A percentile compares a stretch with the other conserved stretches of the same genome.
Evolutionary conservation across 2,113 vertebrate species (phyloP).

Genomic region (Motacilla tschutschensis): DNA sequence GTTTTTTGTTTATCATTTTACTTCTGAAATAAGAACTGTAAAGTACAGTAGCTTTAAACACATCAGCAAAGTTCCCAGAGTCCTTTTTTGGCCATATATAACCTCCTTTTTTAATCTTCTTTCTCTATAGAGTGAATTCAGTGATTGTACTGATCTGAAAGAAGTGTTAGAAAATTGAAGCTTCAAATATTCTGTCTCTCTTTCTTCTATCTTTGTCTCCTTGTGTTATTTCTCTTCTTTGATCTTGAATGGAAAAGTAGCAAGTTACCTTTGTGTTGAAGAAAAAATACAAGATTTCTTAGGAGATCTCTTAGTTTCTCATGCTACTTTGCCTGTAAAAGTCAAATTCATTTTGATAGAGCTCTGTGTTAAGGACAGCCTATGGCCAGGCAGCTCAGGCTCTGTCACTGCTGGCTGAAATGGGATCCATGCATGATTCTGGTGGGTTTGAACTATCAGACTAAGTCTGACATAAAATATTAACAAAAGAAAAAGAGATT

Average conservation of each 20-base stretch:
- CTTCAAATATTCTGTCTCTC: slow-evolving; percentile 13
- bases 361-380: not conserved
- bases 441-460: not conserved
- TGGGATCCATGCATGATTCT: not conserved
- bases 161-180: slow-evolving; percentile 3
- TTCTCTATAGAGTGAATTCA: not conserved
- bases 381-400: not conserved
- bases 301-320: not conserved
- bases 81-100: not conserved
- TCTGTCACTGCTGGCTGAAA: not conserved
- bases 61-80: not conserved
- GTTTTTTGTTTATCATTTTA: slow-evolving; percentile 48
- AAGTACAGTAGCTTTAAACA: slow-evolving; percentile 22
- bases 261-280: not conserved
- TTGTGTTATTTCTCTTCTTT: slow-evolving; percentile 20
- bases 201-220: slow-evolving; percentile 9
- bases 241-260: slow-evolving; percentile 22
- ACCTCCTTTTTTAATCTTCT: slow-evolving; percentile 11
- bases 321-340: slow-evolving; percentile 1
- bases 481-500: not conserved
- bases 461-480: not conserved
- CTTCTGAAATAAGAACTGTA: slow-evolving; percentile 23
- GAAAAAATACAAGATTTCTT: slow-evolving; percentile 19
- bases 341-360: not conserved
- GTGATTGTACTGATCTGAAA: slow-evolving; percentile 12